Conservation (phyloP, 2,888 invertebrate species). For the Ochropacha duplaris region DNA sequence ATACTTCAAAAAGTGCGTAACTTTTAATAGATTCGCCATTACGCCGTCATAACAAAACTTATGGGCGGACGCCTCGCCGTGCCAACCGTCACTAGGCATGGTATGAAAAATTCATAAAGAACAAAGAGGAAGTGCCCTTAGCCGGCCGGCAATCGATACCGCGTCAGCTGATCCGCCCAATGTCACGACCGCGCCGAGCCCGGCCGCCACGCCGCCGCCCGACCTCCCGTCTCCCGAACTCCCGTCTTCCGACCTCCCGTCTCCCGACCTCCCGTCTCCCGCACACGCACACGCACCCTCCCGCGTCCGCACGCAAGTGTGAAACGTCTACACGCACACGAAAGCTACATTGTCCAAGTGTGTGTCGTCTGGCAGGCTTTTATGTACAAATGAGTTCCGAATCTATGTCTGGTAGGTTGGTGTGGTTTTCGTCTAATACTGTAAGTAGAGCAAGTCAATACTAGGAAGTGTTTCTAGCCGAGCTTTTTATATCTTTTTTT, state of each 20-base stretch:
- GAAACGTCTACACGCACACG: slow-evolving; percentile 15
- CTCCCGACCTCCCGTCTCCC: slow-evolving; percentile 29
- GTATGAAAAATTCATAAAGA: slow-evolving; percentile 75
- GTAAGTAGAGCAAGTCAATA: background rate
- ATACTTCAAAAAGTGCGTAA: background rate
- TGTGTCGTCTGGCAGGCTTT: background rate
- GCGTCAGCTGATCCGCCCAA: slow-evolving; percentile 79
- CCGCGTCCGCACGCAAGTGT: slow-evolving; percentile 2
- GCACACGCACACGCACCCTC: slow-evolving; percentile 14
- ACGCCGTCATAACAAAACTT: slow-evolving; percentile 54
- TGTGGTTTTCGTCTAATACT: background rate
- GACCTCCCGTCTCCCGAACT: too few relatives aligned
- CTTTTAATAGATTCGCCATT: background rate
- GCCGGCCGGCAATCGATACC: slow-evolving; percentile 64
- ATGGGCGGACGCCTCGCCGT: slow-evolving; percentile 6
- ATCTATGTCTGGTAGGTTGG: background rate
- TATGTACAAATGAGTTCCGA: background rate
- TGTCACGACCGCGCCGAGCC: slow-evolving; percentile 68
- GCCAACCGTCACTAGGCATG: slow-evolving; percentile 22
- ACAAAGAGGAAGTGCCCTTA: slow-evolving; percentile 53
- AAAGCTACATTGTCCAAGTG: background rate
- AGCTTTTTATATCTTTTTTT: background rate
- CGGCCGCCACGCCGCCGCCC: slow-evolving; percentile 20
- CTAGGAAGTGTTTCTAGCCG: background rate
- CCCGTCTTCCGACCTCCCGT: slow-evolving; percentile 32